Evolutionary conservation across 1,140 invertebrate species (phyloP).

Genomic region (Bombus haemorrhoidalis): DNA sequence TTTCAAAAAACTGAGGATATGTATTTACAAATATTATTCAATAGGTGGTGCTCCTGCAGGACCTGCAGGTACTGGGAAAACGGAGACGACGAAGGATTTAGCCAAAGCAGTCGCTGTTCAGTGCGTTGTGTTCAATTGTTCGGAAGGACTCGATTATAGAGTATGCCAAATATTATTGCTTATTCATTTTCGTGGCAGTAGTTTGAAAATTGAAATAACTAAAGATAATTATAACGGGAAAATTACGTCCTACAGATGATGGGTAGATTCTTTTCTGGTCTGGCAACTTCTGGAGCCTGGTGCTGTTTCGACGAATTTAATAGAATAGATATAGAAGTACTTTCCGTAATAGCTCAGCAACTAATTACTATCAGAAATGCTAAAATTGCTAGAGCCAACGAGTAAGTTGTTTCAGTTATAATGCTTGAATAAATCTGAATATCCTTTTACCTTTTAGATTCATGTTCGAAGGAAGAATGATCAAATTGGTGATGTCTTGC

Average conservation of each 20-base stretch:
- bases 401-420: slow-evolving; percentile 76
- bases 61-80: slow-evolving; percentile 96
- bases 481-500: slow-evolving; percentile 92
- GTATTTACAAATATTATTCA: slow-evolving; percentile 7
- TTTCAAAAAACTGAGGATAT: not conserved
- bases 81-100: slow-evolving; percentile 96
- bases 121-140: slow-evolving; percentile 96
- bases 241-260: slow-evolving; percentile 85
- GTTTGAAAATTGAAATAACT: not conserved
- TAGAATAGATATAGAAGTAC: slow-evolving; percentile 94
- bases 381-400: slow-evolving; percentile 86
- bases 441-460: slow-evolving; percentile 83
- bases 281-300: slow-evolving; percentile 95
- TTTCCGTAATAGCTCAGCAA: slow-evolving; percentile 94
- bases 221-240: not conserved
- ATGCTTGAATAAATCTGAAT: not conserved
- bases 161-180: slow-evolving; percentile 53
- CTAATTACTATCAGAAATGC: slow-evolving; percentile 91
- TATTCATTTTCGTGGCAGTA: not conserved
- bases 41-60: slow-evolving; percentile 92
- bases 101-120: slow-evolving; percentile 93
- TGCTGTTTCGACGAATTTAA: slow-evolving; percentile 97
- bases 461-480: slow-evolving; percentile 95
- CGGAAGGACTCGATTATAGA: slow-evolving; percentile 91
- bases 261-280: slow-evolving; percentile 93